Evolutionary conservation across 1,140 invertebrate genomes (phyloP).

Genomic region (Lanistes nyassanus): DNA sequence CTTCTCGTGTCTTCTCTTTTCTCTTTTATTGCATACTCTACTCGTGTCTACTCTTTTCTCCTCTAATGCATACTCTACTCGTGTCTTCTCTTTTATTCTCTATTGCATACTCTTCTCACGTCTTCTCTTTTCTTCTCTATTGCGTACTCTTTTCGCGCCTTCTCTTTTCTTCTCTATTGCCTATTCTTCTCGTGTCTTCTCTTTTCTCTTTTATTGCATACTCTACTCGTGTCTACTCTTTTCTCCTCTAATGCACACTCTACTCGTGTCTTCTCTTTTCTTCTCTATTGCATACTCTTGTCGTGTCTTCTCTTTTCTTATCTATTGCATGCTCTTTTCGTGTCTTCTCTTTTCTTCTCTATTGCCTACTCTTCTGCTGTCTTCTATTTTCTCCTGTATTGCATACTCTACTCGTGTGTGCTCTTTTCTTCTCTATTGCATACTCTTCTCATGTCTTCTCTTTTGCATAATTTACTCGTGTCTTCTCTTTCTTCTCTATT

Average conservation of each 20-base stretch:
- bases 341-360: not conserved
- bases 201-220: not conserved
- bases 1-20: not conserved
- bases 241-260: not conserved
- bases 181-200: not conserved
- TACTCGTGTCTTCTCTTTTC: not conserved
- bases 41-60: not conserved
- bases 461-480: not conserved
- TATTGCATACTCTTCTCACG: not conserved
- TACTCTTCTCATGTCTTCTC: not conserved
- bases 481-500: not conserved
- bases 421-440: not conserved
- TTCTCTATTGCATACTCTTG: not conserved
- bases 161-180: constrained; percentile 1
- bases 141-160: not conserved
- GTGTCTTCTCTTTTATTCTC: constrained; percentile 3
- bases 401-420: not conserved
- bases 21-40: not conserved
- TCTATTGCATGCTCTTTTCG: not conserved
- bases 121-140: not conserved
- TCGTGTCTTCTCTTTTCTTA: not conserved
- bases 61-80: not conserved
- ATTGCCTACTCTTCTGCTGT: not conserved
- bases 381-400: not conserved
- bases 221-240: not conserved